Evolutionary conservation across 2,113 vertebrate genomes (phyloP).

Genomic region (Micronisus gabar): DNA sequence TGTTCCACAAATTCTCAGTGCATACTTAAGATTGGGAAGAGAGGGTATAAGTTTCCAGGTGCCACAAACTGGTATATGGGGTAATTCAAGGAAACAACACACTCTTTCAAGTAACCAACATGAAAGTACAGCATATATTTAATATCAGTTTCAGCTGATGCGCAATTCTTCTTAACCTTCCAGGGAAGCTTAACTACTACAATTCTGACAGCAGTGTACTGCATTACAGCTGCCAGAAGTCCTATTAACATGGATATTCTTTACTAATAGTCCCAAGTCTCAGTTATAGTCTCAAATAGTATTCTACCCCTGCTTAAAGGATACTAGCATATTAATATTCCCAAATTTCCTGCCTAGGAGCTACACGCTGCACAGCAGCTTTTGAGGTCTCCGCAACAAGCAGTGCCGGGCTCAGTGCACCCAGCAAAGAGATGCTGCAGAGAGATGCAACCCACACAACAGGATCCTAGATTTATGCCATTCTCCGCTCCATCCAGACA

Average conservation of each 20-base stretch:
- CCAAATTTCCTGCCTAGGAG: neutral
- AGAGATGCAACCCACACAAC: neutral
- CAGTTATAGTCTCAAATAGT: neutral
- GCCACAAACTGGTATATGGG: neutral
- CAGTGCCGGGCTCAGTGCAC: accelerated
- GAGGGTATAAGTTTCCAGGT: accelerated
- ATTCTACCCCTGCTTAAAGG: neutral
- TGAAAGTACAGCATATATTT: neutral
- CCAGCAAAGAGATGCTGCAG: neutral
- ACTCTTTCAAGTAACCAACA: neutral
- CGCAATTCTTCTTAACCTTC: neutral
- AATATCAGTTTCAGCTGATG: neutral
- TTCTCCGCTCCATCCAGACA: neutral
- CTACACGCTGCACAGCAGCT: neutral
- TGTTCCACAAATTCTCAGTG: neutral
- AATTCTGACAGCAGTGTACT: neutral
- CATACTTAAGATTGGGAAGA: neutral
- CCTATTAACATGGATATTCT: neutral
- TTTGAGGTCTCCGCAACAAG: neutral
- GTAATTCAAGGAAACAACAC: neutral
- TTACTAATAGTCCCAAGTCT: neutral
- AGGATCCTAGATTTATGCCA: accelerated
- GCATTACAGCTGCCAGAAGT: neutral
- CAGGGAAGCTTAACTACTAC: neutral
- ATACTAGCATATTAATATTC: neutral